A percentile compares a stretch with the other conserved stretches of the same genome.
Conservation (phyloP, 2,888 invertebrate genomes). For the Rhagonycha lutea region DNA sequence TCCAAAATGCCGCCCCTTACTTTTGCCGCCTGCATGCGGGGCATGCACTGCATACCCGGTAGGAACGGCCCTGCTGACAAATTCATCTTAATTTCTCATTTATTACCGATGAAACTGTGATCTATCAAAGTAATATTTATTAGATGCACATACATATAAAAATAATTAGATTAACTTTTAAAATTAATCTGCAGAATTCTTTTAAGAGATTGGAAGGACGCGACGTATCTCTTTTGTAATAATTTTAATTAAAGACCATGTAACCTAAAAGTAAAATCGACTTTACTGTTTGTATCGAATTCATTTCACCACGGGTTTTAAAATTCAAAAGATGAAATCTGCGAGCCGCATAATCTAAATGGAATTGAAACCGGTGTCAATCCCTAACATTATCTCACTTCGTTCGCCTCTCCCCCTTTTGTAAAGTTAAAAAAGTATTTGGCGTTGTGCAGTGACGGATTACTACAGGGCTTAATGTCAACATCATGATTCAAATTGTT, state of each 20-base stretch:
- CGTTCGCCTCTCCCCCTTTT: slow-evolving; percentile 43
- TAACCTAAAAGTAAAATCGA: slow-evolving; percentile 30
- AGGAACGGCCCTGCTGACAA: too few species aligned
- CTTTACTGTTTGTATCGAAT: slow-evolving; percentile 39
- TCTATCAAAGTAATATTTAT: neutral
- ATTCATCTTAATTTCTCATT: neutral
- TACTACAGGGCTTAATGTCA: slow-evolving; percentile 55
- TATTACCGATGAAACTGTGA: neutral
- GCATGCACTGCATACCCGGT: too few species aligned
- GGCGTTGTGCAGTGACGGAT: slow-evolving; percentile 53
- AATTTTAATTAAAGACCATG: slow-evolving; percentile 30
- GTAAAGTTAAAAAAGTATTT: slow-evolving; percentile 50
- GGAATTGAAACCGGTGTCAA: slow-evolving; percentile 55
- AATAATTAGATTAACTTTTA: neutral
- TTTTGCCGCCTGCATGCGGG: too few species aligned
- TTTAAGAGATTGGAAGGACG: neutral
- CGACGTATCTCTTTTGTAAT: neutral
- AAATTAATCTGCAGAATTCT: neutral
- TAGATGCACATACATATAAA: neutral
- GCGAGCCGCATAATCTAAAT: slow-evolving; percentile 52
- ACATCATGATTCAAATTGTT: slow-evolving; percentile 56
- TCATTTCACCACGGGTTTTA: slow-evolving; percentile 46
- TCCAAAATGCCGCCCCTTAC: too few species aligned
- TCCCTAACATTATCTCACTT: slow-evolving; percentile 49
- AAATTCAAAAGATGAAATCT: slow-evolving; percentile 51